Percentiles rank a stretch among this genome's conserved stretches.
phyloP scores from a whole-genome alignment of 2,113 vertebrate genomes.

The Zapornia atra region DNA sequence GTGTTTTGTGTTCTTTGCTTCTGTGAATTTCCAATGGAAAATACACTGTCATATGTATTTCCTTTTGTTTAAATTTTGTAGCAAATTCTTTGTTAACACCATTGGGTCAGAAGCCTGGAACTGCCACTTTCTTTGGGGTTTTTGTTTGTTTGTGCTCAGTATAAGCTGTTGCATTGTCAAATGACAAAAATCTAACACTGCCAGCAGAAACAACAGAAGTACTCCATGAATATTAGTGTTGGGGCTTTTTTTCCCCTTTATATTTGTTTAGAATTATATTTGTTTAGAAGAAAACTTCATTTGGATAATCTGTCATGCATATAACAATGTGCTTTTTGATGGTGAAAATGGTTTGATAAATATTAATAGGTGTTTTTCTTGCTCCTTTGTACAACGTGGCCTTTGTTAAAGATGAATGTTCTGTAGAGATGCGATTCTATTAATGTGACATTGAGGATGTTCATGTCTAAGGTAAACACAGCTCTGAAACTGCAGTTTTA shows the following conservation, averaged over 20 bases:
- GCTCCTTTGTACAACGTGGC: slow-evolving; percentile 33
- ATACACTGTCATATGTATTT: neutral
- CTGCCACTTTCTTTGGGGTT: neutral
- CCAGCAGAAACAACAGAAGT: slow-evolving; percentile 59
- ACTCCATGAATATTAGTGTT: slow-evolving; percentile 34
- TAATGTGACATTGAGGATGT: slow-evolving; percentile 40
- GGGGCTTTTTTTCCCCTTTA: slow-evolving; percentile 31
- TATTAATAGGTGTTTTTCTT: slow-evolving; percentile 75
- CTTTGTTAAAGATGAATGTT: slow-evolving; percentile 66
- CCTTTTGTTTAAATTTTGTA: slow-evolving; percentile 60
- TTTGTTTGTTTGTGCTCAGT: neutral
- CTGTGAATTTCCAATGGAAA: slow-evolving; percentile 21
- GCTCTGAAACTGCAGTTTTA: neutral
- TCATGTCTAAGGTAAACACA: slow-evolving; percentile 13
- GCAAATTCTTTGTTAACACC: slow-evolving; percentile 29
- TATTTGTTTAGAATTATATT: slow-evolving; percentile 70
- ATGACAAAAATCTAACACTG: slow-evolving; percentile 26
- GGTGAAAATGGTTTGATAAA: slow-evolving; percentile 78
- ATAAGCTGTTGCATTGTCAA: slow-evolving; percentile 59
- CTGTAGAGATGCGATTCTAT: slow-evolving; percentile 55
- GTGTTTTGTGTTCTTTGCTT: slow-evolving; percentile 31
- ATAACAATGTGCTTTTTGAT: slow-evolving; percentile 74
- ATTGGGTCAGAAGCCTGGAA: slow-evolving; percentile 38
- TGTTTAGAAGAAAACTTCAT: slow-evolving; percentile 70
- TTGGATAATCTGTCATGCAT: slow-evolving; percentile 76